Evolutionary conservation across 2,797 vertebrate species (phyloP), one percentile per base, ranked within the genome.

Genomic region (Onychomys torridus): DNA sequence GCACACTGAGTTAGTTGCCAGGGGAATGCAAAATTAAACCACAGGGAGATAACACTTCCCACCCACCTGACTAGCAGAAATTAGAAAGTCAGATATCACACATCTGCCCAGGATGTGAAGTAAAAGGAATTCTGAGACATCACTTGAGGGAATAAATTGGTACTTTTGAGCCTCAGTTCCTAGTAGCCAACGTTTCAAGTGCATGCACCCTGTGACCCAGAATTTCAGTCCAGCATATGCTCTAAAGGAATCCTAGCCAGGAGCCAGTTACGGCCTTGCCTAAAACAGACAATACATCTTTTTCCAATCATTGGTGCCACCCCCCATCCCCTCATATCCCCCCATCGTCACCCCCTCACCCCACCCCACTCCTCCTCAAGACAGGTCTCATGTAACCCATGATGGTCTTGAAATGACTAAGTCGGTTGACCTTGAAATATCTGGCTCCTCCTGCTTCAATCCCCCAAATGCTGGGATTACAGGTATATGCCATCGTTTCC

Each of bases 1-100:
- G 59, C 27, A 84, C 59, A 67, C 55, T 49, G 95, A 88, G 84
- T 95, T 94, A 97, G 95, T 95, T 95, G 75, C 96, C 85, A 97
- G 93, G 96, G 94, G 97, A 98, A 96, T 97, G 61, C 91, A 97
- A 93, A 94, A 85, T 89, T 78, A 93, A 94, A 97, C 97, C 97
- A 55, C 97, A 96, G 0, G 59, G 69, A 98, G 97, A 96, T 97
- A 97, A 97, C 84, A 78, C 65, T 96, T 91, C n/a, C 79, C 71
- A 90, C 90, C 71, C 71, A 86, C 57, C 52, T 63, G 59, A 61
- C 16, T 73, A 79, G 73, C 91, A 88, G 82, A 93, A 97, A 85
- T 92, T 17, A n/a, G 69, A 88, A 94, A 97, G 83, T 91, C 93
- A 94, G 93, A 75, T 78, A 92, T 89, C 61, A 73, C 87, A 77